phyloP scores from a whole-genome alignment of 2,113 vertebrate genomes.

The Cettia cetti region DNA sequence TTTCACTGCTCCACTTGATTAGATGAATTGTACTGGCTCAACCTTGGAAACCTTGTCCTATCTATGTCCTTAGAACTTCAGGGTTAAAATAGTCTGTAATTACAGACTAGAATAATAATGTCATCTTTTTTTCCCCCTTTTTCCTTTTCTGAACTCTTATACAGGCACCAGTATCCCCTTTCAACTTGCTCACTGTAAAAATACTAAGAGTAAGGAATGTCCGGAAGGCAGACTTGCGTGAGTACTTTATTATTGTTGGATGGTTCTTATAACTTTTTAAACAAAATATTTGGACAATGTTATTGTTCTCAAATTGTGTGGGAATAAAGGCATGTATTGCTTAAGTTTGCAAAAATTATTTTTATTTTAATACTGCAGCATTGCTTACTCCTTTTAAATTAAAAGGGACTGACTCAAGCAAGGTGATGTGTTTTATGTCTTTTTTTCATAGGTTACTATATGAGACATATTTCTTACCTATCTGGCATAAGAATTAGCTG shows the following conservation, averaged over 20 bases:
- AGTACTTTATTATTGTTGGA: neutral
- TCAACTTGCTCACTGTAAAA: constrained; percentile 66
- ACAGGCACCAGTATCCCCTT: constrained; percentile 59
- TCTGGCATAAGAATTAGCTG: neutral
- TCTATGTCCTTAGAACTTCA: fast-evolving
- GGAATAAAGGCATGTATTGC: neutral
- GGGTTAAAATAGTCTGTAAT: neutral
- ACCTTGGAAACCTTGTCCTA: neutral
- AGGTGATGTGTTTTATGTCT: neutral
- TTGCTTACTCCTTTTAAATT: neutral
- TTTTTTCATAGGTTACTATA: neutral
- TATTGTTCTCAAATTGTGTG: neutral
- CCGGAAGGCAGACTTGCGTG: constrained; percentile 61
- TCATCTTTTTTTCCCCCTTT: neutral
- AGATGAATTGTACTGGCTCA: neutral
- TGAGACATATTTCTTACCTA: neutral
- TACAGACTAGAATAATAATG: neutral
- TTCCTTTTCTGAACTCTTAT: neutral
- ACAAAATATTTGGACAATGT: neutral
- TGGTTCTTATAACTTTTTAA: neutral
- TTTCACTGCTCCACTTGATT: neutral
- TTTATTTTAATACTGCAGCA: neutral
- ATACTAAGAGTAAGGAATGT: constrained; percentile 52
- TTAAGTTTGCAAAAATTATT: neutral
- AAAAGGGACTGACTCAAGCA: neutral